Base-by-base conservation (phyloP, 1,140 invertebrate species). In the Pseudobourletiella spinata region DNA sequence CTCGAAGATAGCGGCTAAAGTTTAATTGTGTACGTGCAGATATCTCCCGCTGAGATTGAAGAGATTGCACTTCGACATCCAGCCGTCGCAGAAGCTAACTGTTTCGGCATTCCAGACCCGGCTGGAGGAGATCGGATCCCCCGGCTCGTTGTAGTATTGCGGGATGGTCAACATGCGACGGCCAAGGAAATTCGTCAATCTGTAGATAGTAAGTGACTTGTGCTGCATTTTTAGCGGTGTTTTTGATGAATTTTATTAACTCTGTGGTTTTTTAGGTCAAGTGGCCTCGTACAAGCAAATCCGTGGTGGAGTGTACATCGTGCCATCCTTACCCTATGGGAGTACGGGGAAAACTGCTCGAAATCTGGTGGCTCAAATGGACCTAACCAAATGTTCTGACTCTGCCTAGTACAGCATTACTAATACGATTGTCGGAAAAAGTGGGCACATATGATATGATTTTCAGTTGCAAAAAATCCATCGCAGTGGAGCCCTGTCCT, bases 71-170 rank as follows among this genome's bases (percentile, higher is more conserved):
- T 64, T 3, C 32, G 55, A 18, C 74, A 74, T 39, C 78, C 79
- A 2, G 71, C 74, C 32, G 79, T 82, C 62, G 74, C 79, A 57
- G 81, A 82, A 68, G 72, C 54, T 6, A 80, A 55, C 26, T 63
- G 70, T 3, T 69, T 72, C 35, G 71, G 71, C 16, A 60, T 70
- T 6, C n/a, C 26, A 26, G 71, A 72, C 32, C 61, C 63, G 28
- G 64, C 66, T 26, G 65, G 68, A n/a, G 66, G 68, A 16, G 68
- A 68, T 54, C 63, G 56, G n/a, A 68, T 68, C 43, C 66, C 66
- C 0, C 44, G 64, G 57, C 64, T 62, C 6, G 43, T 65, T 8
- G 62, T 66, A 15, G 60, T 67, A 16, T 30, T 63, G 4, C 60
- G 24, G 14, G 60, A 50, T 26, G 20, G 0, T 2, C 6, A 25